These are phyloP conservation scores for Ammodytes marinus DNA, from an alignment of 2,113 vertebrate species.

Conservation along the genomic window DNA sequence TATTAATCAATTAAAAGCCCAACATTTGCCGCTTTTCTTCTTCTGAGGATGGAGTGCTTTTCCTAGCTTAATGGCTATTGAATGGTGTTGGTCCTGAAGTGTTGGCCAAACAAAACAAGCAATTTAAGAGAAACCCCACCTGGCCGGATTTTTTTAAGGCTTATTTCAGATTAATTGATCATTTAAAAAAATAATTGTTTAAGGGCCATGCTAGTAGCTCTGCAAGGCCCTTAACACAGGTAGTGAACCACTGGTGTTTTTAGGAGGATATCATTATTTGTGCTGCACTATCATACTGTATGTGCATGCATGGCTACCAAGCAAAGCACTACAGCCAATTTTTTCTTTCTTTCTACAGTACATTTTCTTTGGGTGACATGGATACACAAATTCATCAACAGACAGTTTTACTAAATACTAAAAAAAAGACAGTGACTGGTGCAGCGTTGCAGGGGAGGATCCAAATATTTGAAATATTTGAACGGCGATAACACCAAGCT, in stretches of 20 bases:
- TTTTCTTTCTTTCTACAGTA: background rate
- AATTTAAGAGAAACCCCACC: too few species aligned
- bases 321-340: background rate
- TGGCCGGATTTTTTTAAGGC: too few species aligned
- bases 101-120: background rate
- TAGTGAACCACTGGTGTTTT: background rate
- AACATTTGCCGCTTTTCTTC: background rate
- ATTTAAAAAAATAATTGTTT: background rate
- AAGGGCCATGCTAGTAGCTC: too few species aligned
- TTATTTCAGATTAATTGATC: background rate
- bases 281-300: background rate
- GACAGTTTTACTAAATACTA: slow-evolving; percentile 7
- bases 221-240: background rate
- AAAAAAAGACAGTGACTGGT: slow-evolving; percentile 1
- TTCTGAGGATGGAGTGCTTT: background rate
- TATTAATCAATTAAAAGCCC: background rate
- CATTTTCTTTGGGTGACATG: background rate
- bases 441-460: background rate
- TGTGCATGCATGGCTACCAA: too few species aligned
- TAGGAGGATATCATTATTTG: background rate
- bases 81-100: background rate
- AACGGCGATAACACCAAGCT: slow-evolving; percentile 24
- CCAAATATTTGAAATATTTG: slow-evolving; percentile 34
- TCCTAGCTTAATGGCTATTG: background rate
- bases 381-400: background rate